These are phyloP conservation scores for Oreamnos americanus DNA, from an alignment of 2,113 vertebrate genomes.

Conservation along the genomic window DNA sequence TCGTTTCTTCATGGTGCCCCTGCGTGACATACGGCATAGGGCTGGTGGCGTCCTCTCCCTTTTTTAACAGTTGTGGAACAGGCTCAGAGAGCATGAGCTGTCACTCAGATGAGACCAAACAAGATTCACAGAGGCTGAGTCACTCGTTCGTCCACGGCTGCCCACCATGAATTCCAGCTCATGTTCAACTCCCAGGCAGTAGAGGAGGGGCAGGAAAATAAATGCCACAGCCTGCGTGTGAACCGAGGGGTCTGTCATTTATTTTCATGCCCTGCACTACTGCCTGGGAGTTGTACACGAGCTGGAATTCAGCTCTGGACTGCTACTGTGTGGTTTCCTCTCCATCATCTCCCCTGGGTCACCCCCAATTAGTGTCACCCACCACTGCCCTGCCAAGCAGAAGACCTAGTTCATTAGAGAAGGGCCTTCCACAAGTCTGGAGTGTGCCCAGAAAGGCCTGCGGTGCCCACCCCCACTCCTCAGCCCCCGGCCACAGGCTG, in stretches of 20 bases:
- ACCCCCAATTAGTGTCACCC: neutral
- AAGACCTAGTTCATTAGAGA: slow-evolving; percentile 41
- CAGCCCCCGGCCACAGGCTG: neutral
- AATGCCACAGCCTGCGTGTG: neutral
- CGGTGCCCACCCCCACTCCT: neutral
- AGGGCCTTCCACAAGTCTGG: slow-evolving; percentile 3
- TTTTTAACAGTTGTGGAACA: neutral
- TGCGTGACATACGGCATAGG: neutral
- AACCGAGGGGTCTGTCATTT: neutral
- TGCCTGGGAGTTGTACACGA: neutral
- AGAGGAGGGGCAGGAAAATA: neutral
- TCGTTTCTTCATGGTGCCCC: neutral
- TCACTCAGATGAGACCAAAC: neutral
- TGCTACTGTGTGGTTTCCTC: slow-evolving; percentile 2
- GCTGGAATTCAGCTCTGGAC: neutral
- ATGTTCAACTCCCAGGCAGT: neutral
- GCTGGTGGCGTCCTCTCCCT: neutral
- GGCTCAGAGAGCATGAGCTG: neutral
- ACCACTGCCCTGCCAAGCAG: neutral
- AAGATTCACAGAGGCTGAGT: neutral
- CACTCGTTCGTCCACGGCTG: neutral
- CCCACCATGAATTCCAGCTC: neutral
- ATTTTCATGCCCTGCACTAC: neutral
- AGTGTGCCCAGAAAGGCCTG: slow-evolving; percentile 3
- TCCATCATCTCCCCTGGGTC: neutral